Evolutionary conservation across 2,113 vertebrate genomes (phyloP).

Genomic region (Rissa tridactyla): DNA sequence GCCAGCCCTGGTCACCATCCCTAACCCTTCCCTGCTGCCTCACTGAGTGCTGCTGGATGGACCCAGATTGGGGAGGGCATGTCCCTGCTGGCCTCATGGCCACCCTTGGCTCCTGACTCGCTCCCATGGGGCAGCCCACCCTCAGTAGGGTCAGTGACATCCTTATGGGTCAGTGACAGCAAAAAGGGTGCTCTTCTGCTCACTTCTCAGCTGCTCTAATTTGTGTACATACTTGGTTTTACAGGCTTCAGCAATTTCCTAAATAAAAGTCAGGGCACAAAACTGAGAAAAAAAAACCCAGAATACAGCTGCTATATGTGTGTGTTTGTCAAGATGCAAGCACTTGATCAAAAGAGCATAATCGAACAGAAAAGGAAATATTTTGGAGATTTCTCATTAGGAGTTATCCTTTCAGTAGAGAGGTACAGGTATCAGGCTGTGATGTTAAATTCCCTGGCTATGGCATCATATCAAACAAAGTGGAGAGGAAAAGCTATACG

Average conservation of each 20-base stretch:
- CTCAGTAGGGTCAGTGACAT: background rate
- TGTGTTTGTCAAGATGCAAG: background rate
- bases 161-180: background rate
- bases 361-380: background rate
- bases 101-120: background rate
- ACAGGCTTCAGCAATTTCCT: background rate
- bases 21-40: background rate
- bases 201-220: background rate
- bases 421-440: background rate
- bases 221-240: background rate
- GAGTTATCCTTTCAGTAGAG: background rate
- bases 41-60: background rate
- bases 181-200: background rate
- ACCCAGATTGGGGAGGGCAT: fast-evolving
- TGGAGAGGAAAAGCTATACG: background rate
- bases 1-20: no score
- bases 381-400: background rate
- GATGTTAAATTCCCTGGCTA: background rate
- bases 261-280: background rate
- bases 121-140: background rate
- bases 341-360: background rate
- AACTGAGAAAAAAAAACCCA: background rate
- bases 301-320: background rate
- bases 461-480: background rate
- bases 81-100: fast-evolving